These are phyloP conservation scores for Chelonus formosanus DNA, from an alignment of 2,888 invertebrate species.

Conservation along the genomic window DNA sequence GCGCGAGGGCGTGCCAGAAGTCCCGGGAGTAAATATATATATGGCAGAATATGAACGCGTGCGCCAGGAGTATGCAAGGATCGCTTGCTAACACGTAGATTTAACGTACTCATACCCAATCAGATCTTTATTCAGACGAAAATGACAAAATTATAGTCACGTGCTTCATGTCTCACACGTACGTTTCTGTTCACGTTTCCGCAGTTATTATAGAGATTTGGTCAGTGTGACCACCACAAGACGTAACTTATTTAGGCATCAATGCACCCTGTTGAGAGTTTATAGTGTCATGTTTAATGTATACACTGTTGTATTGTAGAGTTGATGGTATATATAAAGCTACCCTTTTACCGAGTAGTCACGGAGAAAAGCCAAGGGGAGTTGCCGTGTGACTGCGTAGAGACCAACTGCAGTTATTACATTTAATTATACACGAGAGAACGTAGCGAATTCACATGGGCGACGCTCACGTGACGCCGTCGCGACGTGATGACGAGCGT, in stretches of 20 bases:
- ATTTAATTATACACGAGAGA: constrained; percentile 35
- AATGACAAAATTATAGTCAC: constrained; percentile 54
- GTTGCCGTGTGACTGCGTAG: constrained; percentile 31
- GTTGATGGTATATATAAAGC: constrained; percentile 24
- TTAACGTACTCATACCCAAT: constrained; percentile 45
- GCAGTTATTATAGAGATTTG: constrained; percentile 3
- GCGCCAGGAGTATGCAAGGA: constrained; percentile 15
- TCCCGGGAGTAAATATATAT: constrained; percentile 30
- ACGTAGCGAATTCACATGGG: constrained; percentile 33
- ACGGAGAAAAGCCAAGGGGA: constrained; percentile 3
- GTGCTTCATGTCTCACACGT: constrained; percentile 32
- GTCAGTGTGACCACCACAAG: constrained; percentile 34
- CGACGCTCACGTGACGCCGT: constrained; percentile 34
- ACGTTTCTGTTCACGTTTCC: neutral
- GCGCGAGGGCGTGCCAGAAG: constrained; percentile 42
- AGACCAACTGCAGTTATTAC: constrained; percentile 34
- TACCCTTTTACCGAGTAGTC: constrained; percentile 10
- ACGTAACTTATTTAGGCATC: constrained; percentile 30
- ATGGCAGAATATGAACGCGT: constrained; percentile 21
- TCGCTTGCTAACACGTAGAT: constrained; percentile 8
- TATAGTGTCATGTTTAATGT: constrained; percentile 18
- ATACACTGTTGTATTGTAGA: constrained; percentile 19
- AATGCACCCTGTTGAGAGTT: constrained; percentile 20
- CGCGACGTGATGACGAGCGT: constrained; percentile 31
- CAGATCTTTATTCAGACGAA: constrained; percentile 55